These are phyloP conservation scores for Babylonia areolata DNA, from an alignment of 1,140 invertebrate genomes.

Conservation along the genomic window DNA sequence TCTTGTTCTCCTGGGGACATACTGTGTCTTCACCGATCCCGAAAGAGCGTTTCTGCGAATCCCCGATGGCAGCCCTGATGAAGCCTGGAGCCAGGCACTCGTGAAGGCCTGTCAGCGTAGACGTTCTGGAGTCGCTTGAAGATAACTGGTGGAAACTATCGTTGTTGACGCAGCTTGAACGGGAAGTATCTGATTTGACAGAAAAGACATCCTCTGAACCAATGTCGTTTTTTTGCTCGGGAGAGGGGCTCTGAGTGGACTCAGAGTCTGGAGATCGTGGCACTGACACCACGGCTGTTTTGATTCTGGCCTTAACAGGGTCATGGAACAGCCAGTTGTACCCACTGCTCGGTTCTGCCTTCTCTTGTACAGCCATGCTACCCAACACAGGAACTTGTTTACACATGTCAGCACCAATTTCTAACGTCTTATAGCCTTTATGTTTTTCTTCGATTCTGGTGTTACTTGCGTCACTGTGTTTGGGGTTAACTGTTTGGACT, in stretches of 20 bases:
- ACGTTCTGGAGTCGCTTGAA: not conserved
- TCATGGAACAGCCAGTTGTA: not conserved
- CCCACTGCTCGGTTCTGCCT: not conserved
- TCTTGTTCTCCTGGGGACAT: not conserved
- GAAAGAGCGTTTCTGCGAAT: constrained; percentile 8
- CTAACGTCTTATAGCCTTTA: not conserved
- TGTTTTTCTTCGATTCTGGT: not conserved
- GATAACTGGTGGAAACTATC: constrained; percentile 7
- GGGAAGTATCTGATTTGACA: not conserved
- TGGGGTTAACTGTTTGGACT: not conserved
- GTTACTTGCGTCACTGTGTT: not conserved
- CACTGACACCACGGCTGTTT: constrained; percentile 1
- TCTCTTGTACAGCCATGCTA: not conserved
- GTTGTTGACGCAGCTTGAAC: constrained; percentile 7
- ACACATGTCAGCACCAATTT: not conserved
- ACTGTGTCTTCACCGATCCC: not conserved
- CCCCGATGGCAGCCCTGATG: constrained; percentile 15
- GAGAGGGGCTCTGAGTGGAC: constrained; percentile 17
- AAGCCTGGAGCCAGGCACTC: constrained; percentile 35
- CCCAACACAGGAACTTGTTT: not conserved
- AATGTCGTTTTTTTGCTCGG: not conserved
- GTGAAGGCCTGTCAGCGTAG: not conserved
- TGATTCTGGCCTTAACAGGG: not conserved
- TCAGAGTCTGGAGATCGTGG: constrained; percentile 23
- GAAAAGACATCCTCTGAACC: not conserved